Conservation (phyloP, 2,888 invertebrate genomes). For the Helicoverpa assulta region DNA sequence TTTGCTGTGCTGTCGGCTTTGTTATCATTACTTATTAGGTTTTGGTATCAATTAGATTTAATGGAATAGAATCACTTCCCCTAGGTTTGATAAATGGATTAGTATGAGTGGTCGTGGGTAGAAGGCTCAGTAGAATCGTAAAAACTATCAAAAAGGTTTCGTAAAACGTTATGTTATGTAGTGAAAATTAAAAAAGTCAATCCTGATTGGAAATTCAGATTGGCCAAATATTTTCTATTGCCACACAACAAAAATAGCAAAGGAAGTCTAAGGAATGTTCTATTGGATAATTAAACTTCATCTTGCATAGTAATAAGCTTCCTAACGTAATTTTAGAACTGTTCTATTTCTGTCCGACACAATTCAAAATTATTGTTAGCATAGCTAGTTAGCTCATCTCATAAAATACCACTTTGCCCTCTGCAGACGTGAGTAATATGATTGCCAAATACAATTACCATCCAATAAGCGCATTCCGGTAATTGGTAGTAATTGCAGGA, state of each 20-base stretch:
- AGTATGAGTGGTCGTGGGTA: too few relatives aligned
- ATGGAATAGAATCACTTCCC: conserved; percentile 19
- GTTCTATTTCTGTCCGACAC: conserved; percentile 39
- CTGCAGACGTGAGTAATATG: conserved; percentile 49
- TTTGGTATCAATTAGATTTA: conserved; percentile 29
- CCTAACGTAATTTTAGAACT: neutral
- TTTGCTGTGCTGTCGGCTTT: conserved; percentile 27
- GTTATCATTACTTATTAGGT: conserved; percentile 51
- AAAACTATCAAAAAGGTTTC: too few relatives aligned
- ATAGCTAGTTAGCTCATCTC: conserved; percentile 46
- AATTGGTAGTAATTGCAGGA: conserved; percentile 60
- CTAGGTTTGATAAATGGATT: neutral
- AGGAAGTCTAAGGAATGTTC: neutral
- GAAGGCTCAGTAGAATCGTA: too few relatives aligned
- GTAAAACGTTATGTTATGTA: too few relatives aligned
- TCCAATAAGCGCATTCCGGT: conserved; percentile 58
- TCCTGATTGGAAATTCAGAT: too few relatives aligned
- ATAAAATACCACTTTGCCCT: conserved; percentile 45
- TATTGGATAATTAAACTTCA: neutral
- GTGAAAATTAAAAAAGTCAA: too few relatives aligned
- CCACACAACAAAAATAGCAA: too few relatives aligned
- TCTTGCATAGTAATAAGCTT: neutral
- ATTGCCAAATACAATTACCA: conserved; percentile 64
- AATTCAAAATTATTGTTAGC: conserved; percentile 42
- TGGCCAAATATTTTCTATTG: too few relatives aligned